Conservation (phyloP, 1,140 invertebrate genomes). For the Leptestheria dahalacensis region DNA sequence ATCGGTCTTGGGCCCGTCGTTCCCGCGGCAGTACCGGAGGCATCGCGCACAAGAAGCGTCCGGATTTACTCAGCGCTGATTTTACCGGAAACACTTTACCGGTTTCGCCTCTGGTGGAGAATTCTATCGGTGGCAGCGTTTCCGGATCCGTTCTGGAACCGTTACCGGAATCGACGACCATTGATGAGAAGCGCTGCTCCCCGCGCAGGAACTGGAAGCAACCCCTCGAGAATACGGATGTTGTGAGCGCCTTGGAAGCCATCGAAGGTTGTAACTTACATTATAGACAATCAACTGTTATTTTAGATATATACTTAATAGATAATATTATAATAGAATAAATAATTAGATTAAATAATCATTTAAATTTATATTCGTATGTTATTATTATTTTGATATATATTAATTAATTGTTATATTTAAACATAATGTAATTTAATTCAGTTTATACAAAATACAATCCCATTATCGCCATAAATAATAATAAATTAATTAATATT, state of each 20-base stretch:
- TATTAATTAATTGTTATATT: too few species aligned
- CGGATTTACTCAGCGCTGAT: conserved; percentile 51
- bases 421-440: too few species aligned
- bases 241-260: conserved; percentile 66
- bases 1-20: conserved; percentile 71
- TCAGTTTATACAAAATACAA: too few species aligned
- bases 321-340: neutral
- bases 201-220: conserved; percentile 50
- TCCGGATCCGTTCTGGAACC: conserved; percentile 13
- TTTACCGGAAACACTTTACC: conserved; percentile 32
- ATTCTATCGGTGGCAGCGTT: neutral
- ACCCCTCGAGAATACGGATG: conserved; percentile 61
- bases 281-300: neutral
- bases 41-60: conserved; percentile 36
- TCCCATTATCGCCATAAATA: too few species aligned
- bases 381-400: too few species aligned
- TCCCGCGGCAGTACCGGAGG: conserved; percentile 40
- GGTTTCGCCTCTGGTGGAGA: neutral
- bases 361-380: too few species aligned
- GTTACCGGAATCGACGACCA: conserved; percentile 20
- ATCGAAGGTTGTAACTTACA: conserved; percentile 47
- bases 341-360: too few species aligned
- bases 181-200: conserved; percentile 37
- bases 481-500: too few species aligned
- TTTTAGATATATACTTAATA: neutral